Evolutionary conservation across 2,888 invertebrate genomes (phyloP).

Genomic region (Scelioninae gen. 2): DNA sequence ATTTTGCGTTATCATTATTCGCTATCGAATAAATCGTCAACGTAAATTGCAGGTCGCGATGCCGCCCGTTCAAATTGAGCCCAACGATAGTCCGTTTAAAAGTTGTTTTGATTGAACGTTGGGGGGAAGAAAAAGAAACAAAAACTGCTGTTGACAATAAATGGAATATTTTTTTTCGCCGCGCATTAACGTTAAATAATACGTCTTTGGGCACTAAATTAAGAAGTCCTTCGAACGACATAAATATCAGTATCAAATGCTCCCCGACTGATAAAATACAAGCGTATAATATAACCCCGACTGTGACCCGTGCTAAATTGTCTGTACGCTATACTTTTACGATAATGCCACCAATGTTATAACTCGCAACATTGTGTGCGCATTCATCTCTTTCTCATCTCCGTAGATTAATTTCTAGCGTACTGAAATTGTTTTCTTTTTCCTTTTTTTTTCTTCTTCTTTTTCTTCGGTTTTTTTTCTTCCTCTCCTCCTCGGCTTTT

Average conservation of each 20-base stretch:
- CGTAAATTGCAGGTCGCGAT: no score
- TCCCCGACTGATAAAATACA: constrained; percentile 32
- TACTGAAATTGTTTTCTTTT: no score
- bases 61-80: no score
- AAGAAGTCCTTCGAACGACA: constrained; percentile 38
- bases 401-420: no score
- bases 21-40: not conserved
- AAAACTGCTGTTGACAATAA: no score
- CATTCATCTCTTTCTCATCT: no score
- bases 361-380: no score
- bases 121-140: not conserved
- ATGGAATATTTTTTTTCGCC: not conserved
- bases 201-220: constrained; percentile 24
- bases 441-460: no score
- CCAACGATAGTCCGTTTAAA: not conserved
- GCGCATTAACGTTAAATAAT: constrained; percentile 17
- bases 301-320: constrained; percentile 49
- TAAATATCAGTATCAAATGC: constrained; percentile 38
- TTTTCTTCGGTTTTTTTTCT: no score
- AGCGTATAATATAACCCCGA: constrained; percentile 43
- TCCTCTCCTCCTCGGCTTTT: not conserved
- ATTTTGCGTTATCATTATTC: not conserved
- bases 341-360: constrained; percentile 31
- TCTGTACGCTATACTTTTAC: constrained; percentile 36
- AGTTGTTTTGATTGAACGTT: no score